phyloP scores from a whole-genome alignment of 2,113 vertebrate species.

The Pteruthius melanotis region DNA sequence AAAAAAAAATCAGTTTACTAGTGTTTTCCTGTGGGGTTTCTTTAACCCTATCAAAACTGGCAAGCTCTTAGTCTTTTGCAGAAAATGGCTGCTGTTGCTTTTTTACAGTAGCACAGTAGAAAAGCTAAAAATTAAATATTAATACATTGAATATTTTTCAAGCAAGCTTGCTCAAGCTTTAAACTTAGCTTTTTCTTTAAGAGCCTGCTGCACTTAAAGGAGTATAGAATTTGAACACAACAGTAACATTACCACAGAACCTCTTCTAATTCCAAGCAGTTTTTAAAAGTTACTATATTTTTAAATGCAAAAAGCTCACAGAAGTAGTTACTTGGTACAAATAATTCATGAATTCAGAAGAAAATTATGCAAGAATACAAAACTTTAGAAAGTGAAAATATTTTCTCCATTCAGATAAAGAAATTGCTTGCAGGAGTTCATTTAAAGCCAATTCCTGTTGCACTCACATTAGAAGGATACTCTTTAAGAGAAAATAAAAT shows the following conservation, averaged over 20 bases:
- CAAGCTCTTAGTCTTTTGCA: neutral
- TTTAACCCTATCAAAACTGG: neutral
- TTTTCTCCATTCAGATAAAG: neutral
- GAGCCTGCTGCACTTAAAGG: neutral
- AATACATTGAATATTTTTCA: neutral
- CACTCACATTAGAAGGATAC: neutral
- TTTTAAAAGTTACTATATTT: neutral
- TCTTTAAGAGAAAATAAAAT: neutral
- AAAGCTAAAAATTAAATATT: conserved; percentile 7
- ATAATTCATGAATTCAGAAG: neutral
- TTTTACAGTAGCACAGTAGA: neutral
- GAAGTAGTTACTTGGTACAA: neutral
- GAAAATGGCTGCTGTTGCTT: neutral
- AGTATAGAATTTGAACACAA: neutral
- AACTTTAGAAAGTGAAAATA: neutral
- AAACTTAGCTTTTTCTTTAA: neutral
- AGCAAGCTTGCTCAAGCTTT: neutral
- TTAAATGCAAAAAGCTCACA: neutral
- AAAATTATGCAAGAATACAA: neutral
- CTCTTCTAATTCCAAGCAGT: neutral
- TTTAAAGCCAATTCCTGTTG: neutral
- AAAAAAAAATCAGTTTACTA: neutral
- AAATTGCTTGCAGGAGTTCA: neutral
- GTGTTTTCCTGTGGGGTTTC: neutral
- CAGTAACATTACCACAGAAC: neutral